Evolutionary conservation across 2,113 vertebrate genomes (phyloP), one percentile per base, ranked within the genome.

Genomic region (Tetrax tetrax): DNA sequence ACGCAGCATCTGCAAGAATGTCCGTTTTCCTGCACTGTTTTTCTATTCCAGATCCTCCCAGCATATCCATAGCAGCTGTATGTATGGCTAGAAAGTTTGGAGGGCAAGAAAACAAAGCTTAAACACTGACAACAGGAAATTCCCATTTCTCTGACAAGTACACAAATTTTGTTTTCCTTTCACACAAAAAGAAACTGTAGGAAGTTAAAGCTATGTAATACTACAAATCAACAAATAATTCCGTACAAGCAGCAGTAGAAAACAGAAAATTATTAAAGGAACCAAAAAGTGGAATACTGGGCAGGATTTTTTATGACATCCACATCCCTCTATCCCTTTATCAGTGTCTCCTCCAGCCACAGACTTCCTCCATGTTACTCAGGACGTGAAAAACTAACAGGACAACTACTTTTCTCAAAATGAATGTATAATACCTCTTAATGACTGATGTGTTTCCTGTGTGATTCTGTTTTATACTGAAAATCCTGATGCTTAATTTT

Each of bases 1-100:
- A 99, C 5, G 99, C 99, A 47, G 99, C 99, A 83, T 99, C 99
- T 4, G 99, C 99, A 61, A 99, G 98, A 92, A 99, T 99, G 71
- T 99, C 99, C 0, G 98, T 98, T 41, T 98, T 99, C 53, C 99
- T 98, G 96, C 99, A 99, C n/a, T 99, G 99, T 50, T 98, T 99
- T 48, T 98, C 97, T 16, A 99, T 65, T 13, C 94, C 98, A 5
- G 98, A 89, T 31, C 99, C 99, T 48, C 99, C 99, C 33, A 99
- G 86, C 99, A 99, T 99, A 89, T 99, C 98, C 99, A 99, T 99
- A 9, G 99, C 99, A 71, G 99, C 98, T 1, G 99, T 99, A 95
- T 99, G 98, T 95, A 99, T 99, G 35, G 99, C 99, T 99, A 86
- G 16, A 94, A 79, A 79, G 75, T 71, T 81, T 11, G 51, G 28